Conservation (phyloP, 2,113 vertebrate genomes). For the Ifrita kowaldi region DNA sequence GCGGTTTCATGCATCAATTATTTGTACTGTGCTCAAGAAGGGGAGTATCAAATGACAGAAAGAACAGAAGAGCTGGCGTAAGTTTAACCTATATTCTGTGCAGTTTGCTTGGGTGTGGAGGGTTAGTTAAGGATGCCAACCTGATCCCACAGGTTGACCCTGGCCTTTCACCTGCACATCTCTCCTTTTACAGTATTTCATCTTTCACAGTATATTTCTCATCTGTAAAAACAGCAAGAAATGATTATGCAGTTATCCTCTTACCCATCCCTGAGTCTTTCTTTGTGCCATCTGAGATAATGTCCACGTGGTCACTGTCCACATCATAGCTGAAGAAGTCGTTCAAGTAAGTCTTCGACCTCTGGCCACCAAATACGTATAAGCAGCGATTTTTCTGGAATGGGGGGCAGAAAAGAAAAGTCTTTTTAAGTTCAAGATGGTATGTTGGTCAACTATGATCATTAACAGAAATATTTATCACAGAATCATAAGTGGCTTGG, state of each 20-base stretch:
- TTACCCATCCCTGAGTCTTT: conserved; percentile 99
- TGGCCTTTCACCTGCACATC: not conserved
- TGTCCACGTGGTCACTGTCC: conserved; percentile 94
- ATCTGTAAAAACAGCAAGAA: not conserved
- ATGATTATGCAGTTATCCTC: not conserved
- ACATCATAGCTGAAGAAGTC: conserved; percentile 99
- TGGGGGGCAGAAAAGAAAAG: not conserved
- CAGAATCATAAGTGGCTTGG: not conserved
- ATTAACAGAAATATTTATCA: not conserved
- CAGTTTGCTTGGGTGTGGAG: not conserved
- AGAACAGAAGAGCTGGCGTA: not conserved
- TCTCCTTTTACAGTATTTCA: not conserved
- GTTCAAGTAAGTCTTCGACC: conserved; percentile 98
- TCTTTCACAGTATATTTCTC: not conserved
- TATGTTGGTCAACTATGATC: not conserved
- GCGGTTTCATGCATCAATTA: conserved; percentile 36
- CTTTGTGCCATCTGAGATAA: conserved; percentile 98
- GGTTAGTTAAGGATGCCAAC: not conserved
- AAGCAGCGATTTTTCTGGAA: conserved; percentile 93
- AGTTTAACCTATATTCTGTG: not conserved
- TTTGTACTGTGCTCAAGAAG: not conserved
- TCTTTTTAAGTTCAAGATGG: not conserved
- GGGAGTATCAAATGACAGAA: not conserved
- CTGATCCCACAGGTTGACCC: not conserved
- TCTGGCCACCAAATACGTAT: conserved; percentile 96